Base-by-base conservation (phyloP, 2,113 vertebrate genomes). In the Dipodomys spectabilis region DNA sequence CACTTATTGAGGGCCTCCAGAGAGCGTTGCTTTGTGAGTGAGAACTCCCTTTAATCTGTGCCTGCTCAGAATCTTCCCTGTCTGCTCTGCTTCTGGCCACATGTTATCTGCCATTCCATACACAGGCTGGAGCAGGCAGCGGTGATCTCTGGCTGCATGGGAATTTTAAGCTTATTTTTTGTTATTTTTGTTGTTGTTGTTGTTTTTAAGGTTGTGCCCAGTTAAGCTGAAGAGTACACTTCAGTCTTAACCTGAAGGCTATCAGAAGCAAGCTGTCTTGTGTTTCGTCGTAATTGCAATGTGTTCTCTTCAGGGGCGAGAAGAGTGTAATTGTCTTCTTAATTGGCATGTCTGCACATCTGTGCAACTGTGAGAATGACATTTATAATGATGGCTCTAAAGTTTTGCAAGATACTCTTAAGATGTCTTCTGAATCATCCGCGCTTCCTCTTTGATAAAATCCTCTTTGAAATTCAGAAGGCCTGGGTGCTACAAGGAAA, bases 331-430 rank as follows among this genome's bases (percentile, higher is more conserved):
- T 91, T 89, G 78, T 80, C 44, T 67, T 27, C 57, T 73, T 91
- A 91, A 93, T 94, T 95, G 94, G 89, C 77, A 68, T 69, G 93
- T 94, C 94, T 96, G 81, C 39, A 32, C 67, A 10, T 20, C 62
- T 19, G 18, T 86, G 79, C 71, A 25, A 7, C 91, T 72, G 60
- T 92, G 68, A 69, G 80, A 78, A 45, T 45, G 93, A 11, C 94
- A 15, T 77, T 91, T 39, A 13, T 78, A 72, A 62, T n/a, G 86
- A 82, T 12, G 86, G 74, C 32, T 64, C 64, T 86, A 72, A 78
- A 69, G 35, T 81, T 91, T 2, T 74, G 87, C 60, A 27, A 44
- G 93, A 28, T 69, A n/a, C 67, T 95, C 60, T 57, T 57, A 57
- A 35, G 1, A 18, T 62, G 82, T 62, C 88, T 95, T 72, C n/a